These are phyloP conservation scores for Papilio elwesi DNA, from an alignment of 2,888 invertebrate species.

Conservation along the genomic window DNA sequence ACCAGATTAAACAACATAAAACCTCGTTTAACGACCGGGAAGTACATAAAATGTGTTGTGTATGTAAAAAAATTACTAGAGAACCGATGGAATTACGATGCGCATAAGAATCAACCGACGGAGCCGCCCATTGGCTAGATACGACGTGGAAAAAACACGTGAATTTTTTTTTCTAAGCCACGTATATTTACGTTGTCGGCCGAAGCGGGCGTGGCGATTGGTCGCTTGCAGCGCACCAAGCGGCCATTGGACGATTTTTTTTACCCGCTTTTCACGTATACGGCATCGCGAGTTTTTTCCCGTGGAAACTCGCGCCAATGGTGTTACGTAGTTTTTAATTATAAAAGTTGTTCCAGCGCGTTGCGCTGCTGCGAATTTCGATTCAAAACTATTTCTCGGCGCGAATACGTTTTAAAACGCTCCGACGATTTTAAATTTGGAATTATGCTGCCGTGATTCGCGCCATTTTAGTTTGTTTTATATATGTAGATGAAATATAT, in stretches of 20 bases:
- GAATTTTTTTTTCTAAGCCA: constrained; percentile 78
- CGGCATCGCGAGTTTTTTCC: constrained; percentile 70
- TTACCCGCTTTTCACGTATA: constrained; percentile 81
- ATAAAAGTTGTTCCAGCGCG: constrained; percentile 68
- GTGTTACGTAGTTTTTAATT: constrained; percentile 75
- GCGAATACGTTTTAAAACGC: constrained; percentile 42
- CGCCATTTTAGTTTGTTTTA: constrained; percentile 46
- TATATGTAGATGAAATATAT: constrained; percentile 41
- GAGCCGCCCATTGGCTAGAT: constrained; percentile 71
- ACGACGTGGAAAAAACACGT: constrained; percentile 79
- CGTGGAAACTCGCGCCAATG: constrained; percentile 76
- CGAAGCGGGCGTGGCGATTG: constrained; percentile 63
- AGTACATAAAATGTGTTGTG: constrained; percentile 28
- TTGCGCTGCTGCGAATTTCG: constrained; percentile 52
- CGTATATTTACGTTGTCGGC: constrained; percentile 78
- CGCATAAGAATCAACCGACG: constrained; percentile 59
- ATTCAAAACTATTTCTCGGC: constrained; percentile 50
- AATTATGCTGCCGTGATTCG: constrained; percentile 53
- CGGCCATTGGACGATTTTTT: constrained; percentile 75
- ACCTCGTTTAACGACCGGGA: constrained; percentile 34
- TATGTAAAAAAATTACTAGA: constrained; percentile 57
- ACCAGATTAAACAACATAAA: constrained; percentile 30
- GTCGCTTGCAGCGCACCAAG: constrained; percentile 57
- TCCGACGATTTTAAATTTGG: constrained; percentile 57
- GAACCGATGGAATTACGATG: constrained; percentile 67